Evolutionary conservation across 2,113 vertebrate genomes (phyloP).

Genomic region (Larimichthys polyactis): DNA sequence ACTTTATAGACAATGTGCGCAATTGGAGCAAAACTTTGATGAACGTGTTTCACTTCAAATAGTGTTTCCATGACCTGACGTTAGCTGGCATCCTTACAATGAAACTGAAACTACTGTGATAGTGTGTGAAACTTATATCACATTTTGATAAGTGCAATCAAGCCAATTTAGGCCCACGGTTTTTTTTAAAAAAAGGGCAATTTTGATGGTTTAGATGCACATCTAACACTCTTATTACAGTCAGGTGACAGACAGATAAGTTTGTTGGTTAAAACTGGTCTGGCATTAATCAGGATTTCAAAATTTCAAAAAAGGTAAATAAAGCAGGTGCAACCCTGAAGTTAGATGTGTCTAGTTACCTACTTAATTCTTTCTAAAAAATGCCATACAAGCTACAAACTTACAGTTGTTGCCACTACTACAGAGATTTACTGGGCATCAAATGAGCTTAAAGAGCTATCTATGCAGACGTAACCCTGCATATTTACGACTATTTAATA

Average conservation of each 20-base stretch:
- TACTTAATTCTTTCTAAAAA: neutral
- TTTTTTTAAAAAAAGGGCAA: neutral
- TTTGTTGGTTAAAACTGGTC: neutral
- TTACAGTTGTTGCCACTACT: neutral
- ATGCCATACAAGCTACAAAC: neutral
- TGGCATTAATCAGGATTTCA: too few species aligned
- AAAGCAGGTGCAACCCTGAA: neutral
- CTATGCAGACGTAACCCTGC: neutral
- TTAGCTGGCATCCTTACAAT: neutral
- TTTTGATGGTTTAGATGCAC: too few species aligned
- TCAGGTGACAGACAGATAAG: too few species aligned
- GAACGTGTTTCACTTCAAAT: fast-evolving
- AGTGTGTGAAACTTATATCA: too few species aligned
- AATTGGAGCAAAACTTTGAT: neutral
- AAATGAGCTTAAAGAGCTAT: neutral
- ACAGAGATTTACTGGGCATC: neutral
- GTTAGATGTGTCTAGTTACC: neutral
- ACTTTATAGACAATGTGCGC: too few species aligned
- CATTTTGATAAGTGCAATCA: neutral
- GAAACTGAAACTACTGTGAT: conserved; percentile 73
- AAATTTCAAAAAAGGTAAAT: too few species aligned
- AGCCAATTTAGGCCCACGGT: neutral
- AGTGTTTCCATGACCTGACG: neutral
- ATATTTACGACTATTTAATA: too few species aligned
- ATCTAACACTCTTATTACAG: too few species aligned